Evolutionary conservation across 2,797 vertebrate species (phyloP), one percentile per base, ranked within the genome.

Genomic region (Nyctibius grandis): DNA sequence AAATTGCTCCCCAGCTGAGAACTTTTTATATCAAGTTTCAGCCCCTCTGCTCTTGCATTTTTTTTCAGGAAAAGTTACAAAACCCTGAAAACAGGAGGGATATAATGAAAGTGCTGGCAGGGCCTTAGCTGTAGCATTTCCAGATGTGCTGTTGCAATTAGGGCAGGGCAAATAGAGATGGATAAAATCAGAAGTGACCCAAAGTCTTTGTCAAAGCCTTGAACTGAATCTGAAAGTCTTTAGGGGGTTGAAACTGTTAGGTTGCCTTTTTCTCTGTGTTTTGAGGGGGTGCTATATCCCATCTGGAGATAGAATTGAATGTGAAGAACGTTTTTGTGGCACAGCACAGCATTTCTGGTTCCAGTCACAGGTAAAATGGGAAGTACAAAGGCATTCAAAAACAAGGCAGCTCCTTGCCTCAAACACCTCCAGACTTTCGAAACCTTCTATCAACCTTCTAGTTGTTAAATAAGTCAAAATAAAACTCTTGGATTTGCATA

Each of bases 81-180:
- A 96, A 85, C 23, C 75, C 67, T 92, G 47, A 72, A 93, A 94
- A 87, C 50, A 83, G 87, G 61, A 87, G 79, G 76, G 70, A 87
- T 93, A 69, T 91, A 90, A 97, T 57, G 80, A 92, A 93, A 96
- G 26, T 57, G 22, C 91, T 94, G 93, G 77, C 85, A 95, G 33
- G 53, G n/a, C 20, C 76, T 80, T 89, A n/a, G 20, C 50, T 88
- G 91, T 93, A 97, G 68, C 85, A 85, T 93, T 97, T 97, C 97
- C 96, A 97, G 96, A 96, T 97, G 93, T 95, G 59, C 88, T 95
- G 67, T 76, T 92, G 82, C 85, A 95, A 92, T 85, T 92, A 89
- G 40, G 60, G 34, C 59, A 78, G 83, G 95, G 85, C 92, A 95
- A 89, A 79, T 63, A 70, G 29, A 85, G 38, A 88, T 86, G 86